phyloP scores from a whole-genome alignment of 2,113 vertebrate species.

The Aythya baeri region DNA sequence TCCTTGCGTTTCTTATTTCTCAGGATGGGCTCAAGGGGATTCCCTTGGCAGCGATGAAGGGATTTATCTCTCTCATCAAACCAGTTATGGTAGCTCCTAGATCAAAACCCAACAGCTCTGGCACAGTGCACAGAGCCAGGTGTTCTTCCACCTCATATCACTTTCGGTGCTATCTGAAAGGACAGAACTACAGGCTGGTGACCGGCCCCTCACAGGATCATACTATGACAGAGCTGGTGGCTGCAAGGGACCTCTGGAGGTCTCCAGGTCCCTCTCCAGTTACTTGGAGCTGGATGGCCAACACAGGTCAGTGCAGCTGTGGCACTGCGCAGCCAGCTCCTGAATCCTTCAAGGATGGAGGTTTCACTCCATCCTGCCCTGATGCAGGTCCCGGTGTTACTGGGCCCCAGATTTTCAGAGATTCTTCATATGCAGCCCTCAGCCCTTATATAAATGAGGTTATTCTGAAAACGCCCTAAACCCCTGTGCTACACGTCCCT shows the following conservation, averaged over 20 bases:
- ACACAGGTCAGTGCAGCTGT: background rate
- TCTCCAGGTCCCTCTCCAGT: background rate
- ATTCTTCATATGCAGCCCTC: background rate
- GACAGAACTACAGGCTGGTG: accelerated
- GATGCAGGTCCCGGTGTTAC: background rate
- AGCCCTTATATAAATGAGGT: background rate
- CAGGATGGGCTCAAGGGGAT: background rate
- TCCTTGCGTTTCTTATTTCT: background rate
- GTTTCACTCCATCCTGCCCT: background rate
- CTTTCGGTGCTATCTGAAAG: background rate
- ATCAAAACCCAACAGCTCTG: background rate
- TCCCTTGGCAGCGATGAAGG: background rate
- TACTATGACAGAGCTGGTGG: background rate
- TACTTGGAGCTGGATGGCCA: background rate
- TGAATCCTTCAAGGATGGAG: background rate
- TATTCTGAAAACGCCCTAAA: background rate
- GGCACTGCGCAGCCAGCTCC: background rate
- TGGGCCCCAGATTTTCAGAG: background rate
- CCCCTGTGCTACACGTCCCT: background rate
- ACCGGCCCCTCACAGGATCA: background rate
- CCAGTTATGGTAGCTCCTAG: background rate
- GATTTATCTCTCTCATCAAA: background rate
- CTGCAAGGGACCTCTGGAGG: background rate
- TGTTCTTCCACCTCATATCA: background rate
- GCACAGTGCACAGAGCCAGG: background rate